A percentile compares a stretch with the other conserved stretches of the same genome.
These are phyloP conservation scores for Typhlichthys subterraneus DNA, from an alignment of 2,797 vertebrate species.

Conservation along the genomic window DNA sequence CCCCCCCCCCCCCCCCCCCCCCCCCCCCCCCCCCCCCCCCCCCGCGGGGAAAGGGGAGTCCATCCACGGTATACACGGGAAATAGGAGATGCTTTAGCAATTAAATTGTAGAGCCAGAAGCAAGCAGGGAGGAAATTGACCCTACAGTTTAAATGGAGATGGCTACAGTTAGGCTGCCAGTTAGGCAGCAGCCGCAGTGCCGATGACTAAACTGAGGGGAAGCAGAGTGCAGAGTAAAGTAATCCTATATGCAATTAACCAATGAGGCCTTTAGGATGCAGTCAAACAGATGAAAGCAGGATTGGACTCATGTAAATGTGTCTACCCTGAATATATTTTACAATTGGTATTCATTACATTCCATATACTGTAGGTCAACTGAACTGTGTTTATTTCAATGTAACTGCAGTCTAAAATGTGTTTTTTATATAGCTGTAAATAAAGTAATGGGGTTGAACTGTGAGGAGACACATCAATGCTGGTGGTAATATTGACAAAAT, in stretches of 20 bases:
- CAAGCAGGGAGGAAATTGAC: slow-evolving; percentile 66
- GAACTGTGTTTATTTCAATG: too few relatives aligned
- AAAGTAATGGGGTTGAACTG: too few relatives aligned
- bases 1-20: too few relatives aligned
- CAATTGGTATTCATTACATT: neutral
- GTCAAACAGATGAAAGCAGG: slow-evolving; percentile 31
- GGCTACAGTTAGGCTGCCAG: slow-evolving; percentile 60
- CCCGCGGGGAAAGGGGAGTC: slow-evolving; percentile 28
- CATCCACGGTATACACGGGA: slow-evolving; percentile 39
- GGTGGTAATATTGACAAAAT: too few relatives aligned
- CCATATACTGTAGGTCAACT: too few relatives aligned
- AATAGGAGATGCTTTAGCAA: slow-evolving; percentile 71
- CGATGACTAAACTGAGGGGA: slow-evolving; percentile 43
- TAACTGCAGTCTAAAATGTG: too few relatives aligned
- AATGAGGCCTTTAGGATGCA: slow-evolving; percentile 50
- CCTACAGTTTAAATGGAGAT: slow-evolving; percentile 69
- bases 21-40: too few relatives aligned
- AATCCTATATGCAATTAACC: slow-evolving; percentile 73
- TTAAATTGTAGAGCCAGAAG: slow-evolving; percentile 64
- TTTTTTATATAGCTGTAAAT: too few relatives aligned
- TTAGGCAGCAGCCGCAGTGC: slow-evolving; percentile 33
- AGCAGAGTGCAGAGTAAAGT: slow-evolving; percentile 61
- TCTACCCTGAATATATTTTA: neutral
- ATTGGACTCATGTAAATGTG: neutral
- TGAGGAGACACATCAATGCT: too few relatives aligned